Base-by-base conservation (phyloP, 92 coral and sea anemone genomes). In the Anthopleura xanthogrammica region DNA sequence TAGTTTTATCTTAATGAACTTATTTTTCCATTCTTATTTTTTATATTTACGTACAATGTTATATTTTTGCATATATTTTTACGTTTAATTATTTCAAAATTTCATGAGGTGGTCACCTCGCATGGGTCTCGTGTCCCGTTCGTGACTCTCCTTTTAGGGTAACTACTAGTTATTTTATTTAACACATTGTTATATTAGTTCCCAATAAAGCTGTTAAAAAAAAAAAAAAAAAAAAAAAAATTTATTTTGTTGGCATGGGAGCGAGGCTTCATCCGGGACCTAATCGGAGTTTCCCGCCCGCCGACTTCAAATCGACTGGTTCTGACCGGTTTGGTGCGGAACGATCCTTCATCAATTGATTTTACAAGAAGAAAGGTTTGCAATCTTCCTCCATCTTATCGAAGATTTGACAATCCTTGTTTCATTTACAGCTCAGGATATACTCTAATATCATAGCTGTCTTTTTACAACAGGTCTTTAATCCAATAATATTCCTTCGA, bases 221-320 rank as follows among this genome's bases (percentile, higher is more conserved):
- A n/a, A n/a, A n/a, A n/a, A n/a, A n/a, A n/a, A n/a, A n/a, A n/a
- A n/a, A n/a, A n/a, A n/a, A n/a, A n/a, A n/a, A n/a, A 3, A 11
- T 40, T 17, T 29, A 19, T 41, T n/a, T 72, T 29, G 39, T 11
- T 60, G 42, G 52, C 85, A 52, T 43, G 46, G 66, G 64, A 84
- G 40, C 82, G 87, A 84, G 87, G 87, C 77, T 23, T 80, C 86
- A 89, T 89, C 89, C 92, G 92, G 92, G 92, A 22, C 41, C 60
- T 85, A 7, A 16, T 3, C 7, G 41, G 20, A 76, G 52, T 89
- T 83, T 84, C 87, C 87, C 87, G 87, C 92, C 90, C 92, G 92
- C 84, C 87, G 89, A 72, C 89, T 89, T 89, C 92, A 89, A 89
- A 89, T 83, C 58, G 94, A 93, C 97, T 93, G 97, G 97, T 93